Evolutionary conservation across 2,113 vertebrate species (phyloP), one percentile per base, ranked within the genome.

Genomic region (Zosterops japonicus): DNA sequence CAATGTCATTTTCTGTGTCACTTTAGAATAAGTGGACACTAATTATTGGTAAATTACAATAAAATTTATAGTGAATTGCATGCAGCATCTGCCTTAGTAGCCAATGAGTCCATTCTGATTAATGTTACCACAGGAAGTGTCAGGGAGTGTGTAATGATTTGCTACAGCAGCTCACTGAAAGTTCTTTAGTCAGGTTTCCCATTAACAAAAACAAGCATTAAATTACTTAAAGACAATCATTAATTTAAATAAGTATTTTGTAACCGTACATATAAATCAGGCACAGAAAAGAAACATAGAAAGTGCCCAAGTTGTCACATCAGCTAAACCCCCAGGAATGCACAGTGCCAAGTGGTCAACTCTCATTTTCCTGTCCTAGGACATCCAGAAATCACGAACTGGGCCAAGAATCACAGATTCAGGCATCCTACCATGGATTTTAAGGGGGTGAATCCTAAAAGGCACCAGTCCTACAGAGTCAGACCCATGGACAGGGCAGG

Each of bases 21-120:
- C 59, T 86, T 95, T 9, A 60, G 69, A 94, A 33, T 86, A 95
- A 97, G 68, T 81, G 85, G 93, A 74, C 94, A 63, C 88, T 96
- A 96, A 96, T 96, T 97, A 97, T 93, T 56, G 68, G 68, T 64
- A 95, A 96, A 96, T 70, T 70, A 95, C 88, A 96, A 93, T 36
- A 56, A 87, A 79, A 95, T 95, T 96, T 74, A 87, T 83, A 78
- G 87, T 69, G 82, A 96, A 95, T 98, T 89, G 86, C 52, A 60
- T 39, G 55, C 12, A 50, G 94, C 81, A 88, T 71, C 89, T 74
- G 42, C 88, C 93, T 95, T 95, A 96, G 92, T 57, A 93, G 90
- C 89, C 95, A 91, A 29, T 39, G 41, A 70, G 77, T 93, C 95
- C 96, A 68, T 55, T 87, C 86, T 94, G 94, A 94, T 96, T 71